Conservation (phyloP, 2,888 invertebrate genomes). For the Cotesia congregata region DNA sequence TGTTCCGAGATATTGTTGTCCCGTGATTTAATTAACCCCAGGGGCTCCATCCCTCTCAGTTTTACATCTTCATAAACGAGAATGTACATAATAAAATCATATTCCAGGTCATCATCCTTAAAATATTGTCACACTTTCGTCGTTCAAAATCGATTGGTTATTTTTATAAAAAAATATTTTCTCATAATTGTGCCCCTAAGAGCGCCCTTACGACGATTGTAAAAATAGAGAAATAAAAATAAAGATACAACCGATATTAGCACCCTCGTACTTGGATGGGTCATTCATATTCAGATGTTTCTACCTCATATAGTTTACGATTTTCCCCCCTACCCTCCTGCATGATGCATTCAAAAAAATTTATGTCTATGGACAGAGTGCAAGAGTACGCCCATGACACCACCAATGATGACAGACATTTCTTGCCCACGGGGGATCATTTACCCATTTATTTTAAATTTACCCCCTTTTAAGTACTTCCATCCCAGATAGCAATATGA, state of each 20-base stretch:
- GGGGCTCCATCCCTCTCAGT: constrained; percentile 43
- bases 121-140: background rate
- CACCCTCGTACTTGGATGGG: constrained; percentile 37
- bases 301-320: constrained; percentile 68
- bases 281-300: constrained; percentile 62
- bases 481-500: no score
- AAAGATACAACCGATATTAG: constrained; percentile 39
- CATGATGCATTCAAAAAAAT: background rate
- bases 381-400: constrained; percentile 17
- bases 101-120: background rate
- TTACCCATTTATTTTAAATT: constrained; percentile 43
- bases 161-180: no score
- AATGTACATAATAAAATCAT: background rate
- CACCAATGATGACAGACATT: background rate
- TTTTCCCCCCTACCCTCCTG: constrained; percentile 43
- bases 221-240: no score
- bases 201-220: no score
- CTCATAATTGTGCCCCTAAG: no score
- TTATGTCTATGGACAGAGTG: background rate
- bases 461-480: constrained; percentile 12
- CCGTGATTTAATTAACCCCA: constrained; percentile 56
- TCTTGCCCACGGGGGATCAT: constrained; percentile 34
- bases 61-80: background rate
- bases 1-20: constrained; percentile 35
- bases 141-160: no score